phyloP scores from a whole-genome alignment of 2,113 vertebrate genomes.

The Macquaria australasica region DNA sequence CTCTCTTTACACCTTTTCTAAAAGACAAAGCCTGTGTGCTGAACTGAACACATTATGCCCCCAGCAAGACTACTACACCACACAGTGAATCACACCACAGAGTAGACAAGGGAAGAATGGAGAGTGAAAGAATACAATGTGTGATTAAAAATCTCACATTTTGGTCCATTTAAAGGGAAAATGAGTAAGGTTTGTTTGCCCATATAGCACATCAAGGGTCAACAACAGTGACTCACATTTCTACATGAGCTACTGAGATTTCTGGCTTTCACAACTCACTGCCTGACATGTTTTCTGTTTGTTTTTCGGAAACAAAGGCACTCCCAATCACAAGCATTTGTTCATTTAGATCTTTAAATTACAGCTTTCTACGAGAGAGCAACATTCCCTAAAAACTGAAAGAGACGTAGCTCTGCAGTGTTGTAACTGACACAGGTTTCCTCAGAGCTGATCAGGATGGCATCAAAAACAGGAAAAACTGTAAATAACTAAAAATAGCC shows the following conservation, averaged over 20 bases:
- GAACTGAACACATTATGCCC: conserved; percentile 27
- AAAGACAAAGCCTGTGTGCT: background rate
- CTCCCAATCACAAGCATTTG: background rate
- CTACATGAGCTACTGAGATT: background rate
- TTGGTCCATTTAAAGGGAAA: conserved; percentile 16
- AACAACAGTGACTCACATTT: conserved; percentile 10
- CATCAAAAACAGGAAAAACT: background rate
- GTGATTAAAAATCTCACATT: conserved; percentile 18
- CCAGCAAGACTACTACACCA: background rate
- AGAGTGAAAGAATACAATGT: background rate
- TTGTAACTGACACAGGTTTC: background rate
- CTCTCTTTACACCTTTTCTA: background rate
- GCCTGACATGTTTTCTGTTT: background rate
- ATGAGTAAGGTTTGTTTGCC: background rate
- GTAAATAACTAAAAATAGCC: background rate
- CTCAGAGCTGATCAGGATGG: background rate
- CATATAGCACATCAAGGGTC: conserved; percentile 7
- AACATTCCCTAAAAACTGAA: background rate
- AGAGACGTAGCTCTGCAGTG: background rate
- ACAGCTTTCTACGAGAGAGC: background rate
- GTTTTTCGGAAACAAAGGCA: background rate
- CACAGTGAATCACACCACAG: conserved; percentile 19
- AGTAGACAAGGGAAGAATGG: background rate
- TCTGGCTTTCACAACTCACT: conserved; percentile 10
- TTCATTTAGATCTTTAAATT: background rate